Percentiles rank a stretch among this genome's conserved stretches.
phyloP scores from a whole-genome alignment of 2,113 vertebrate genomes.

The Pedionomus torquatus region DNA sequence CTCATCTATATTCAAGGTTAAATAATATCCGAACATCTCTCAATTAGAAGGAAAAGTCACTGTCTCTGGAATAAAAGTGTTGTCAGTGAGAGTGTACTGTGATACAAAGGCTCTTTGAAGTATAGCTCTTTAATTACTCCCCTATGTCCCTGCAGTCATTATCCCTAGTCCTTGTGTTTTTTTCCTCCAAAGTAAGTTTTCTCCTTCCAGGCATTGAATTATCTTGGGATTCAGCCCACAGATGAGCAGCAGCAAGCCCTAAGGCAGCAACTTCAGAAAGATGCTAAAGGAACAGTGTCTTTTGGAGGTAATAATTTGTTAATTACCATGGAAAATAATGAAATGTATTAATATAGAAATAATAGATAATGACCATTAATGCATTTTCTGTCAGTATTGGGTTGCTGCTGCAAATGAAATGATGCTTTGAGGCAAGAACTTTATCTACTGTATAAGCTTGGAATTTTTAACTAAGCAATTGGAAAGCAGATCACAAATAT shows the following conservation, averaged over 20 bases:
- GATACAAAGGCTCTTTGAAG: constrained; percentile 55
- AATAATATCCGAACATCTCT: constrained; percentile 52
- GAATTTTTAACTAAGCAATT: background rate
- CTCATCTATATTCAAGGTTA: constrained; percentile 43
- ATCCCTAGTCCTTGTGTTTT: background rate
- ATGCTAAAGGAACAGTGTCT: constrained; percentile 81
- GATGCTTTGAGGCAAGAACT: background rate
- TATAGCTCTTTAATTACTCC: constrained; percentile 43
- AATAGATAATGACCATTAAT: background rate
- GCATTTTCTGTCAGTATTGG: background rate
- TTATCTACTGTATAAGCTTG: background rate
- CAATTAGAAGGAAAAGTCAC: constrained; percentile 37
- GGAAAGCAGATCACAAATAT: background rate
- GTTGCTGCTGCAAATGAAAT: constrained; percentile 1
- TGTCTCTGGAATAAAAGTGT: constrained; percentile 33
- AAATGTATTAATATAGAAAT: background rate
- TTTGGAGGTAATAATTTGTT: constrained; percentile 82
- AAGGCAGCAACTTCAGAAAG: constrained; percentile 79
- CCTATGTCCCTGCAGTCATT: constrained; percentile 35
- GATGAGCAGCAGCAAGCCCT: constrained; percentile 82
- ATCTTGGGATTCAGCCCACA: constrained; percentile 86
- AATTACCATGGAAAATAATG: background rate
- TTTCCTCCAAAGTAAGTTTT: background rate
- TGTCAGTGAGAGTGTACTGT: constrained; percentile 6
- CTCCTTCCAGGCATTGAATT: constrained; percentile 82